Evolutionary conservation across 2,888 invertebrate species (phyloP), one percentile per base, ranked within the genome.

Genomic region (Apocheima hispidaria): DNA sequence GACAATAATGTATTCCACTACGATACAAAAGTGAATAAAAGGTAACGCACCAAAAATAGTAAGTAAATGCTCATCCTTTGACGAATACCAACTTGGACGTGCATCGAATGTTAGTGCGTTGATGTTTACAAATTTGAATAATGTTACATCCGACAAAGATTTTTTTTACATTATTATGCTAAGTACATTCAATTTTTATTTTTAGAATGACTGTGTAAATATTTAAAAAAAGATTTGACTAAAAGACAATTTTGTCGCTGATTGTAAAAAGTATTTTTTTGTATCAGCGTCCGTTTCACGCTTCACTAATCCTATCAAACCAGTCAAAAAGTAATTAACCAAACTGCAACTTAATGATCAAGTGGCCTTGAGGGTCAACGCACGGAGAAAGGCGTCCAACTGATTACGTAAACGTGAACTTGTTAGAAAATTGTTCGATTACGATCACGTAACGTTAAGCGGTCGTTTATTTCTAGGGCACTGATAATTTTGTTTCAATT

Each of bases 321-420:
- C 14, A 52, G 48, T 33, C 41, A 36, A 56, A 55, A 56, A 52
- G 35, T 40, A 56, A 60, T 64, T 60, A 44, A 44, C 46, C 35
- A 44, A 41, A 46, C 26, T 52, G 61, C 56, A 55, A 55, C 43
- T 81, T 81, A 74, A 70, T 72, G 69, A 71, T 70, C 73, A 65
- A 60, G 66, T 81, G 84, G 79, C 86, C 87, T 86, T 87, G 85
- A 76, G 72, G 86, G 85, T 86, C 86, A 83, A 77, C 69, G 82
- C 68, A 78, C 87, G 78, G 81, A 79, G 84, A 83, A 84, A 85
- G 83, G 81, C 77, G 73, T 67, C 63, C 63, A 63, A 57, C 70
- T 70, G 75, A 80, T 86, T 83, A 81, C 77, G 78, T 85, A 82
- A 85, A 83, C 75, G 70, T 71, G 75, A 74, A 76, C 74, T 75